Conservation (phyloP, 2,888 invertebrate genomes). For the Microplitis deprimator region DNA sequence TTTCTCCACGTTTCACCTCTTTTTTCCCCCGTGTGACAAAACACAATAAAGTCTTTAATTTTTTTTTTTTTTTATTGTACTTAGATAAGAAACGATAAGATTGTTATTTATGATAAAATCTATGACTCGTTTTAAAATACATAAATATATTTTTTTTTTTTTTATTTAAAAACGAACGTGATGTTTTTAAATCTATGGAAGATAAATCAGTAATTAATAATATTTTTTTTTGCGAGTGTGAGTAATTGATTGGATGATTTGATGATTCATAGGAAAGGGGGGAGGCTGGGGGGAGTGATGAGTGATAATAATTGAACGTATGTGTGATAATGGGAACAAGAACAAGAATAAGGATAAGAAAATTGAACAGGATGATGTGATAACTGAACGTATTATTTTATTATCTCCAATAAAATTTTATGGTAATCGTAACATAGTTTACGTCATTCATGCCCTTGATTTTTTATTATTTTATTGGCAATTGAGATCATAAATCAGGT, state of each 20-base stretch:
- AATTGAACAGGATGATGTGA: neutral
- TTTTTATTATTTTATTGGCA: neutral
- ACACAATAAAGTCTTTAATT: neutral
- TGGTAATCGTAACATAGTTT: neutral
- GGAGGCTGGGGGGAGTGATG: neutral
- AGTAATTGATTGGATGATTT: neutral
- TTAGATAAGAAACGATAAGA: conserved; percentile 32
- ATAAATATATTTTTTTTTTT: conserved; percentile 3
- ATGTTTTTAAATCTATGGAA: neutral
- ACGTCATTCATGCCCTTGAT: neutral
- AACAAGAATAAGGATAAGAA: neutral
- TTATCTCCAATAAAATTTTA: neutral
- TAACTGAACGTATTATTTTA: neutral
- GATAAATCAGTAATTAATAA: no score
- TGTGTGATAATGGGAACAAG: neutral
- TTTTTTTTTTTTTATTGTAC: conserved; percentile 19
- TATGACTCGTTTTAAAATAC: neutral
- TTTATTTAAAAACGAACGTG: neutral
- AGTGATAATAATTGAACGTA: neutral
- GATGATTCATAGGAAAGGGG: neutral
- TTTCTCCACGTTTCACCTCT: conserved; percentile 24
- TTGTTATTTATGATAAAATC: neutral
- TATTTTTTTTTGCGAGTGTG: no score
- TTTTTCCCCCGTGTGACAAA: conserved; percentile 13
- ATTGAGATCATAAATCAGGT: neutral